These are phyloP conservation scores for Aromia moschata DNA, from an alignment of 2,888 invertebrate species.

Conservation along the genomic window DNA sequence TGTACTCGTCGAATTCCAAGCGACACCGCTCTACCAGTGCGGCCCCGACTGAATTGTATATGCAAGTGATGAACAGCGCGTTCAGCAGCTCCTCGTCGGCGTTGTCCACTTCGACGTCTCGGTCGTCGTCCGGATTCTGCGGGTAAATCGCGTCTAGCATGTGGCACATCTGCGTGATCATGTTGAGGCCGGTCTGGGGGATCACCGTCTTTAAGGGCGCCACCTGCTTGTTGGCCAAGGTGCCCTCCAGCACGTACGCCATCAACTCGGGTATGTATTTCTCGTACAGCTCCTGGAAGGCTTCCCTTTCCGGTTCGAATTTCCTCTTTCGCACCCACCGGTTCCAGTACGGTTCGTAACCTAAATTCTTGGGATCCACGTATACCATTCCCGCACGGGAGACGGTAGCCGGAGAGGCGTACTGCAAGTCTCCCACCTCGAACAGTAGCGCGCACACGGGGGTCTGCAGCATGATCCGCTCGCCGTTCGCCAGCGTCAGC, in stretches of 20 bases:
- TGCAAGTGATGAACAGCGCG: constrained; percentile 76
- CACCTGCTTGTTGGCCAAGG: constrained; percentile 72
- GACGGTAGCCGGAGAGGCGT: constrained; percentile 92
- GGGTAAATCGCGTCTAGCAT: constrained; percentile 80
- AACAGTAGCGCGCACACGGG: constrained; percentile 82
- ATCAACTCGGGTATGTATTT: constrained; percentile 79
- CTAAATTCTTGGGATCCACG: constrained; percentile 91
- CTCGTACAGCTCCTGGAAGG: constrained; percentile 71
- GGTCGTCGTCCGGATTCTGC: constrained; percentile 59
- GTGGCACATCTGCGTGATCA: constrained; percentile 85
- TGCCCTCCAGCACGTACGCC: constrained; percentile 76
- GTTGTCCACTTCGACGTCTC: constrained; percentile 62
- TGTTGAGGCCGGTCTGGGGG: constrained; percentile 84
- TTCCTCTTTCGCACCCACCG: constrained; percentile 76
- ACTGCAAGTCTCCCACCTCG: constrained; percentile 80
- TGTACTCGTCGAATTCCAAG: constrained; percentile 78
- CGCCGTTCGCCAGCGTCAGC: constrained; percentile 89
- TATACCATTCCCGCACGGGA: constrained; percentile 93
- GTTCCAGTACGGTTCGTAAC: constrained; percentile 87
- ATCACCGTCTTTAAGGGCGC: constrained; percentile 82
- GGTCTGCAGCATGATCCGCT: constrained; percentile 75
- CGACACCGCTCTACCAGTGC: constrained; percentile 75
- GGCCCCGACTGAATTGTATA: constrained; percentile 89
- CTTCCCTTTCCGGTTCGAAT: constrained; percentile 62
- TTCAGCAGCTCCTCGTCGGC: constrained; percentile 71